phyloP scores from a whole-genome alignment of 2,888 invertebrate genomes.

The Caenorhabditis auriculariae region DNA sequence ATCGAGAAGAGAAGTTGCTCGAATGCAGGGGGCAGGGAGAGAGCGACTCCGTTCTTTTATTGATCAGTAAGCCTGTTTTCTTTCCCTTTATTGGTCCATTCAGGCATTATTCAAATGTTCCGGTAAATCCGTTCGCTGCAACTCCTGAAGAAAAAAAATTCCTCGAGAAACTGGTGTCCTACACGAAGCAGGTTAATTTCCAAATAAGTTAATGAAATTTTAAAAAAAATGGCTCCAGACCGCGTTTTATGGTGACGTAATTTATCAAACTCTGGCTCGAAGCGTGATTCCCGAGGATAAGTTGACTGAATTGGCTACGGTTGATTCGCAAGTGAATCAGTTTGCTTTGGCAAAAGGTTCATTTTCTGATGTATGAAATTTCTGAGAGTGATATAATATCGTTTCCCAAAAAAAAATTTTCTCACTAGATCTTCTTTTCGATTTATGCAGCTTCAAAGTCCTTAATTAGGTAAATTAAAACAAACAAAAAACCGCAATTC shows the following conservation, averaged over 20 bases:
- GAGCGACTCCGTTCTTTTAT: conserved; percentile 72
- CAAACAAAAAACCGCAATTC: no score
- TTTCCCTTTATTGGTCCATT: no score
- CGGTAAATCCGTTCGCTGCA: conserved; percentile 41
- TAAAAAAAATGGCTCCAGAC: conserved; percentile 18
- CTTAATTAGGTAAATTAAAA: no score
- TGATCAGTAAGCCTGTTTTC: background rate
- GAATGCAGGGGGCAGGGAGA: conserved; percentile 85
- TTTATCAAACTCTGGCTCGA: conserved; percentile 50
- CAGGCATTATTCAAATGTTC: conserved; percentile 26
- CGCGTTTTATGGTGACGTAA: conserved; percentile 44
- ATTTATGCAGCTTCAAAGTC: no score
- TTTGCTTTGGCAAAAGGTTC: conserved; percentile 3
- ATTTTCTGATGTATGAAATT: background rate
- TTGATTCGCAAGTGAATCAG: conserved; percentile 25
- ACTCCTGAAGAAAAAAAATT: conserved; percentile 44
- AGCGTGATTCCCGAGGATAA: conserved; percentile 53
- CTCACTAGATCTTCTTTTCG: no score
- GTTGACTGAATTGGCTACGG: conserved; percentile 20
- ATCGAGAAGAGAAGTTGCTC: conserved; percentile 77
- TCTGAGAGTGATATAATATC: background rate
- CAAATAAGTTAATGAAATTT: background rate
- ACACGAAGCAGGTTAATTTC: conserved; percentile 4
- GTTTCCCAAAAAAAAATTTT: no score
- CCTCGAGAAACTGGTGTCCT: conserved; percentile 26